A percentile compares a stretch with the other conserved stretches of the same genome.
Evolutionary conservation across 1,140 invertebrate genomes (phyloP).

Genomic region (Aphaenogaster ashmeadi): DNA sequence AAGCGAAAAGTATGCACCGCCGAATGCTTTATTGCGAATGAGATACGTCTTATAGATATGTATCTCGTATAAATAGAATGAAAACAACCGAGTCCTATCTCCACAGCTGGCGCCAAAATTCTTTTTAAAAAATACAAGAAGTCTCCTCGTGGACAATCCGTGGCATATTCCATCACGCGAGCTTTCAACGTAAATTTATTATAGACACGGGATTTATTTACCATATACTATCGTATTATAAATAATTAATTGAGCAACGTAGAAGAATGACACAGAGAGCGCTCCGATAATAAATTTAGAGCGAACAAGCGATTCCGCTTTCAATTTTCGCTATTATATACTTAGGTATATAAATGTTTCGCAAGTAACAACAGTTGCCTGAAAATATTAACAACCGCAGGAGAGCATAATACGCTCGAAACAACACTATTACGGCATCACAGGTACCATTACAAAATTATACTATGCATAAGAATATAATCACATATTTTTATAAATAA

Average conservation of each 20-base stretch:
- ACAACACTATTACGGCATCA: neutral
- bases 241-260: slow-evolving; percentile 24
- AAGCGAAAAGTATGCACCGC: slow-evolving; percentile 55
- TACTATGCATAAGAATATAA: neutral
- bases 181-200: slow-evolving; percentile 32
- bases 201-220: slow-evolving; percentile 35
- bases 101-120: slow-evolving; percentile 10
- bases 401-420: neutral
- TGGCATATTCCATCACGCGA: neutral
- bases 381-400: neutral
- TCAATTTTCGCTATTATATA: neutral
- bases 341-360: neutral
- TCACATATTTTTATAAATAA: slow-evolving; percentile 15
- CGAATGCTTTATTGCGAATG: slow-evolving; percentile 37
- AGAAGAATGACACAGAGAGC: slow-evolving; percentile 23
- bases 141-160: neutral
- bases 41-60: slow-evolving; percentile 25
- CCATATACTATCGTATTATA: slow-evolving; percentile 12
- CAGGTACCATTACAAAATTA: neutral
- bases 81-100: slow-evolving; percentile 5
- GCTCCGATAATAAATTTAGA: slow-evolving; percentile 40
- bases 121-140: neutral
- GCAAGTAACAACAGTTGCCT: neutral
- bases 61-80: slow-evolving; percentile 3
- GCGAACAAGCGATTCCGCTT: neutral